These are phyloP conservation scores for Mylabris phalerata DNA, from an alignment of 1,140 invertebrate genomes.

Conservation along the genomic window DNA sequence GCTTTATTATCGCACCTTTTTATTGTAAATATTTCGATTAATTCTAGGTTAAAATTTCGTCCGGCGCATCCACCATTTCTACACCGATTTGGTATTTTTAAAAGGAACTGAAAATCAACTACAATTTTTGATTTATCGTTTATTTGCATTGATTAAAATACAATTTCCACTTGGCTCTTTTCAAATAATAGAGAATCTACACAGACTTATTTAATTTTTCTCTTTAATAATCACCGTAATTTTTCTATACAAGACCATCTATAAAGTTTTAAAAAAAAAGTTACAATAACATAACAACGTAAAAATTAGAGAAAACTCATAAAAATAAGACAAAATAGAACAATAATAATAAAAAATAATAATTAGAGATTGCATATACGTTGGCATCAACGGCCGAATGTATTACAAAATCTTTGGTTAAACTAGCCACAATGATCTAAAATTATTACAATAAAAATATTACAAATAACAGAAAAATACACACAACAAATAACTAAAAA, in stretches of 20 bases:
- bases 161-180: slow-evolving; percentile 34
- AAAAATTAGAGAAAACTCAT: slow-evolving; percentile 30
- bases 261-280: slow-evolving; percentile 19
- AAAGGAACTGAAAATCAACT: too few species aligned
- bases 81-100: too few species aligned
- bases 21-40: too few species aligned
- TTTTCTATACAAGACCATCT: slow-evolving; percentile 29
- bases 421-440: slow-evolving; percentile 31
- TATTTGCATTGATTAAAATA: slow-evolving; percentile 39
- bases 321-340: slow-evolving; percentile 21
- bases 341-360: slow-evolving; percentile 6
- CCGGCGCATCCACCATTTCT: too few species aligned
- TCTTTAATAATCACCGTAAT: slow-evolving; percentile 29
- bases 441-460: slow-evolving; percentile 17
- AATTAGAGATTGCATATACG: too few species aligned
- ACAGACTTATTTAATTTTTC: slow-evolving; percentile 20
- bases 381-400: slow-evolving; percentile 26
- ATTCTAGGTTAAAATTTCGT: too few species aligned
- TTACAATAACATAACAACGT: slow-evolving; percentile 24
- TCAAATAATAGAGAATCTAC: slow-evolving; percentile 31
- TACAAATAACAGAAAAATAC: slow-evolving; percentile 25
- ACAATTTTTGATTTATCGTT: slow-evolving; percentile 12
- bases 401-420: slow-evolving; percentile 41
- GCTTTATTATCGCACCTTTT: too few species aligned
- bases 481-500: slow-evolving; percentile 24